Evolutionary conservation across 1,140 invertebrate genomes (phyloP), one percentile per base, ranked within the genome.

Genomic region (Saccostrea cuccullata): DNA sequence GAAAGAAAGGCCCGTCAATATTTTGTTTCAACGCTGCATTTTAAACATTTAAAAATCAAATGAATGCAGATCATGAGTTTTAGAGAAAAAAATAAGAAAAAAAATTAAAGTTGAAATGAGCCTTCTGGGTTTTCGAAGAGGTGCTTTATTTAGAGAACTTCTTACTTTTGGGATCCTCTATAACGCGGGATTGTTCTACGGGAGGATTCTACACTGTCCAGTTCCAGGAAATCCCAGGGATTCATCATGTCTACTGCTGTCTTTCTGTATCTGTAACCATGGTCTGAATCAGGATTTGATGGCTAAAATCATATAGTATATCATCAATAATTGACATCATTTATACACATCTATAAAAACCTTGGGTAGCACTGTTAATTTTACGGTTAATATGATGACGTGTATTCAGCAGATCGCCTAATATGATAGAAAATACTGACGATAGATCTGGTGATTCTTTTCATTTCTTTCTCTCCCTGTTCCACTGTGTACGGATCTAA

Each of bases 171-270:
- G 2, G 40, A 23, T 84, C 82, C 82, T n/a, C 40, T 84, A 40
- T 84, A 84, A 20, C 82, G 82, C 4, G 82, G 82, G 55, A 84
- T 55, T n/a, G 82, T 84, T 56, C 82, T 84, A 11, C 82, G 47
- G 82, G 82, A 84, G 4, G 82, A 84, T 40, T 84, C 82, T n/a
- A 84, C 82, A 55, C 82, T 84, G 40, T 84, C 82, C 15, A 84
- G 20, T 11, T 84, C 82, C 40, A 84, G 20, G 82, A 84, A 84
- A 55, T 84, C 82, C 82, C 82, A 84, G 12, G 82, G 82, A 56
- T 84, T 26, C 70, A 77, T 30, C 70, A 77, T 77, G 70, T 77
- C 70, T 12, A 77, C 70, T 2, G 70, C 70, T 36, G 70, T 77
- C 26, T 77, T 77, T 26, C 70, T 23, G 26, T 77, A 77, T 11